Percentiles rank a stretch among this genome's conserved stretches.
phyloP scores from a whole-genome alignment of 2,888 invertebrate genomes.

The Ormyrus rosae region DNA sequence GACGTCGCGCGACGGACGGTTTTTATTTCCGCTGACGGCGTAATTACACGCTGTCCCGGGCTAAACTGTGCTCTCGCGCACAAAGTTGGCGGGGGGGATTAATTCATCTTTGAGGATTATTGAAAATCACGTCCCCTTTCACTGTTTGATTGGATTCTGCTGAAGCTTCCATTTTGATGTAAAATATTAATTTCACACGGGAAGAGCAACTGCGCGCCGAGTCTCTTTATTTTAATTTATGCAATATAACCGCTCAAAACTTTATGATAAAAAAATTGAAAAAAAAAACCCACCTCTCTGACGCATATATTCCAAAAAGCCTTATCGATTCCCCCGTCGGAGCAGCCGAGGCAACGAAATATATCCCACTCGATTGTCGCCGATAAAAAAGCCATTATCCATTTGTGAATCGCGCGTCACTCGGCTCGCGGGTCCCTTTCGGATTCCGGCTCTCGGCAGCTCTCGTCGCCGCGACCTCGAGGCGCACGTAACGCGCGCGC shows the following conservation, averaged over 20 bases:
- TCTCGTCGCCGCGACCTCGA: neutral
- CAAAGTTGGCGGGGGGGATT: slow-evolving; percentile 7
- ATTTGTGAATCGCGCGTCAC: no score
- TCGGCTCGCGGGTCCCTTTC: neutral
- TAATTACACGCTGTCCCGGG: slow-evolving; percentile 45
- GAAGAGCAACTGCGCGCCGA: no score
- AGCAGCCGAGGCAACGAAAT: neutral
- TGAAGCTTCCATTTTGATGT: no score
- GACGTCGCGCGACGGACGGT: neutral
- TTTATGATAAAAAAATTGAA: no score
- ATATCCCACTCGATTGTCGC: neutral
- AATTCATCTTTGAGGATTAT: slow-evolving; percentile 24
- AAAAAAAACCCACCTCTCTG: no score
- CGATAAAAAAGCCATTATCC: no score
- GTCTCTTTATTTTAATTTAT: no score
- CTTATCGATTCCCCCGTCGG: no score
- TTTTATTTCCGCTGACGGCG: slow-evolving; percentile 13
- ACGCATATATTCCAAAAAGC: no score
- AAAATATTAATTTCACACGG: no score
- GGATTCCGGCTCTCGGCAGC: slow-evolving; percentile 1
- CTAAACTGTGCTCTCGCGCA: slow-evolving; percentile 10
- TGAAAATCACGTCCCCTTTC: slow-evolving; percentile 31
- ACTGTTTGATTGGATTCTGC: slow-evolving; percentile 12
- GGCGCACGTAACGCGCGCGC: slow-evolving; percentile 25
- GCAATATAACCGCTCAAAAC: no score